Evolutionary conservation across 2,888 invertebrate genomes (phyloP).

Genomic region (Yponomeuta sedellus): DNA sequence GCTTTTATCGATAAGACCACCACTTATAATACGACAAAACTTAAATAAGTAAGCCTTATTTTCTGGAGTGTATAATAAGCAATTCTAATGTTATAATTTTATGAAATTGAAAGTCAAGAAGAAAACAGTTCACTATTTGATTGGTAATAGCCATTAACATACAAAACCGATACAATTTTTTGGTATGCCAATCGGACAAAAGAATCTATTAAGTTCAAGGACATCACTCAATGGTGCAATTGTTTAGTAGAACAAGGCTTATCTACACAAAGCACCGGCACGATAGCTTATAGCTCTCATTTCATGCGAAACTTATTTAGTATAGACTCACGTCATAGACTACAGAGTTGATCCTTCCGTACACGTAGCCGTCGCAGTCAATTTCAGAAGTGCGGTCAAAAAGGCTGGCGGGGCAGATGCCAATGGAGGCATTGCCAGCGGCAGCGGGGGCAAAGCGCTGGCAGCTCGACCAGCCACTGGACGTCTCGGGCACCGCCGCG

Average conservation of each 20-base stretch:
- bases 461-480: slow-evolving; percentile 56
- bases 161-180: no score
- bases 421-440: slow-evolving; percentile 23
- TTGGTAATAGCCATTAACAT: background rate
- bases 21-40: no score
- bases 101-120: background rate
- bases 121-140: background rate
- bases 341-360: slow-evolving; percentile 49
- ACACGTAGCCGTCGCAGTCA: slow-evolving; percentile 50
- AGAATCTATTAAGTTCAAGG: no score
- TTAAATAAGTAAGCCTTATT: no score
- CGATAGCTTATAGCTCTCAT: no score
- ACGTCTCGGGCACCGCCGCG: slow-evolving; percentile 53
- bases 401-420: slow-evolving; percentile 40
- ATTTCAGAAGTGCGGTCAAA: slow-evolving; percentile 33
- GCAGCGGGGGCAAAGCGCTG: slow-evolving; percentile 44
- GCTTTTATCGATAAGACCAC: no score
- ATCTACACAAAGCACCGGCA: no score
- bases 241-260: no score
- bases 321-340: slow-evolving; percentile 53
- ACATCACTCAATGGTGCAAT: no score
- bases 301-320: background rate
- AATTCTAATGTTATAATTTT: no score
- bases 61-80: no score
- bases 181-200: no score